phyloP scores from a whole-genome alignment of 2,797 vertebrate genomes.

The Syngnathus rostellatus region DNA sequence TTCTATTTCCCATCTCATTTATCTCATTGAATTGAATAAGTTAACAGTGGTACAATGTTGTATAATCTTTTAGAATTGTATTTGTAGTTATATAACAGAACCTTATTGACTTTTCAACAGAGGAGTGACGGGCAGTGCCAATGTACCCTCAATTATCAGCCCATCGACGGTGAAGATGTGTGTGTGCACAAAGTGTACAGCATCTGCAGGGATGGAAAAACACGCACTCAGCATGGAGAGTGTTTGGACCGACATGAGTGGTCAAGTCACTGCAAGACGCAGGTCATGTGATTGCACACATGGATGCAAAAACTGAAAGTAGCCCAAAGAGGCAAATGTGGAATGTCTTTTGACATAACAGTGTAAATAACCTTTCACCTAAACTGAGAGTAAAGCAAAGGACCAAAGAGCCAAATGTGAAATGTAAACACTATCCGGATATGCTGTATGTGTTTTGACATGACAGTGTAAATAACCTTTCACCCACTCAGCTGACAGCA shows the following conservation, averaged over 20 bases:
- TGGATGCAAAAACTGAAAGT: conserved; percentile 16
- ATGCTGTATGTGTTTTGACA: background rate
- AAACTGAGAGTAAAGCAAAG: conserved; percentile 14
- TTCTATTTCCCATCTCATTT: background rate
- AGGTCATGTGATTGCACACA: conserved; percentile 61
- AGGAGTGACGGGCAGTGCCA: conserved; percentile 71
- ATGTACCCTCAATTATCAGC: conserved; percentile 69
- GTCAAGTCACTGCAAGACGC: conserved; percentile 71
- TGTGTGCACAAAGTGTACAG: conserved; percentile 65
- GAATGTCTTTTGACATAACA: too few species aligned
- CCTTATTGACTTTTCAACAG: conserved; percentile 51
- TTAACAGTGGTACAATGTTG: too few species aligned
- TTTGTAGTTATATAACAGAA: background rate
- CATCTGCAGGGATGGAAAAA: conserved; percentile 66
- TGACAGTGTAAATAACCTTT: conserved; percentile 20
- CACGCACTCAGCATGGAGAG: conserved; percentile 75
- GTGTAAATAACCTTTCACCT: too few species aligned
- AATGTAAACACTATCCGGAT: background rate
- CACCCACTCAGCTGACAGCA: conserved; percentile 14
- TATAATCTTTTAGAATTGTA: background rate
- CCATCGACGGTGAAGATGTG: conserved; percentile 28
- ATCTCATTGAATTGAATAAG: too few species aligned
- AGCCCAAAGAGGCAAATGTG: conserved; percentile 30
- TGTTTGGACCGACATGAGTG: conserved; percentile 76
- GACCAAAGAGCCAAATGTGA: conserved; percentile 10